Base-by-base conservation (phyloP, 92 coral and sea anemone genomes). In the Virgularia gustaviana region DNA sequence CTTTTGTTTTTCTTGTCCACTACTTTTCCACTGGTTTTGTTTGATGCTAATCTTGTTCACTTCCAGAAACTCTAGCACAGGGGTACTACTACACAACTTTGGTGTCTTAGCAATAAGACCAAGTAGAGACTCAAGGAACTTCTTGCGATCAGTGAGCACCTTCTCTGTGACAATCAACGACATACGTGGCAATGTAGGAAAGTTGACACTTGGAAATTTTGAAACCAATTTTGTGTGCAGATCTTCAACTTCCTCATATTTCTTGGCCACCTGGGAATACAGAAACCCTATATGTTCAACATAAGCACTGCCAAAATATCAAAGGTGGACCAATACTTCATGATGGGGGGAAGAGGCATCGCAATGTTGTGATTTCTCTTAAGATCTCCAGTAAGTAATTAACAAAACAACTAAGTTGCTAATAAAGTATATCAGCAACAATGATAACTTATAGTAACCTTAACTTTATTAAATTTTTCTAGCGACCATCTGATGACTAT, bases 121-220 rank as follows among this genome's bases (percentile, higher is more conserved):
- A 54, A 92, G 66, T 1, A 92, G 86, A 15, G 79, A 73, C 53
- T 92, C 96, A 82, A 92, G 81, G 60, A 89, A 77, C 11, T 68
- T 79, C 30, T 88, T 81, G 1, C 96, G 87, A 37, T 89, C 98
- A 60, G 78, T 65, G 19, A 89, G 49, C 19, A 86, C 86, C 58
- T 83, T 27, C 20, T 89, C 98, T 63, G 64, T 92, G n/a, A 82
- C 47, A 19, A 89, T 54, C 24, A 92, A 81, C 34, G 85, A 78
- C 64, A 84, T 92, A 71, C 78, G 89, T 22, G 98, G 98, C 1
- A 90, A 82, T 8, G 96, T 53, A 37, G 85, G 67, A 49, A 92
- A 86, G 33, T 87, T 75, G 0, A 92, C 98, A 77, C 96, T 92
- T 5, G 98, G 96, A 37, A 86, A 92, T 70, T 87, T 92, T 74